A percentile compares a stretch with the other conserved stretches of the same genome.
Conservation (phyloP, 1,140 invertebrate species). For the Eurosta solidaginis region DNA sequence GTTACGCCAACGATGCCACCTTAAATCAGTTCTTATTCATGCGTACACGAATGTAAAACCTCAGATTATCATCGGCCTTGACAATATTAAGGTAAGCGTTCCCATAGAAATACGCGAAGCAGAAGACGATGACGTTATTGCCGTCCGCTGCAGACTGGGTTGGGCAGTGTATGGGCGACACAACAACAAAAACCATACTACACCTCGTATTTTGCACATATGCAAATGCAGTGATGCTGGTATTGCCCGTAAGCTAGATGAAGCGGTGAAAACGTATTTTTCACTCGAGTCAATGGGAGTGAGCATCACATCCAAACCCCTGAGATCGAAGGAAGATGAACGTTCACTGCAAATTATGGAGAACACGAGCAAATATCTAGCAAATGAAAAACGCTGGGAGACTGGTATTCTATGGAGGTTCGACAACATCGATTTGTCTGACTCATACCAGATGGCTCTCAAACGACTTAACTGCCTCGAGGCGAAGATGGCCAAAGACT, state of each 20-base stretch:
- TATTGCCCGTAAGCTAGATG: not conserved
- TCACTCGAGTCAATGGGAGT: not conserved
- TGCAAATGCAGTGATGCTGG: no score
- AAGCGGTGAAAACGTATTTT: not conserved
- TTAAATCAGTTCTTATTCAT: not conserved
- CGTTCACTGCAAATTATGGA: no score
- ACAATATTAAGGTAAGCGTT: not conserved
- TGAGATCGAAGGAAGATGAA: slow-evolving; percentile 11
- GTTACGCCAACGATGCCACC: not conserved
- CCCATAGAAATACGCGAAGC: not conserved
- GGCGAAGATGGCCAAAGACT: no score
- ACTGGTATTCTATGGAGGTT: no score
- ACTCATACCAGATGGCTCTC: no score
- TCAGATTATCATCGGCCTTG: not conserved
- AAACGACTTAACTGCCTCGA: no score
- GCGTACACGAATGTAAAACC: not conserved
- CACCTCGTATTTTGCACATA: not conserved
- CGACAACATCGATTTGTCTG: no score
- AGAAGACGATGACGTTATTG: not conserved
- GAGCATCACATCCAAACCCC: not conserved
- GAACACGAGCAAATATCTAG: no score
- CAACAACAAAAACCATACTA: not conserved
- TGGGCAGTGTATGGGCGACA: not conserved
- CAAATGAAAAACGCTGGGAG: no score
- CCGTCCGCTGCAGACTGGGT: not conserved